A percentile compares a stretch with the other conserved stretches of the same genome.
Conservation (phyloP, 2,797 vertebrate genomes). For the Erethizon dorsatum region DNA sequence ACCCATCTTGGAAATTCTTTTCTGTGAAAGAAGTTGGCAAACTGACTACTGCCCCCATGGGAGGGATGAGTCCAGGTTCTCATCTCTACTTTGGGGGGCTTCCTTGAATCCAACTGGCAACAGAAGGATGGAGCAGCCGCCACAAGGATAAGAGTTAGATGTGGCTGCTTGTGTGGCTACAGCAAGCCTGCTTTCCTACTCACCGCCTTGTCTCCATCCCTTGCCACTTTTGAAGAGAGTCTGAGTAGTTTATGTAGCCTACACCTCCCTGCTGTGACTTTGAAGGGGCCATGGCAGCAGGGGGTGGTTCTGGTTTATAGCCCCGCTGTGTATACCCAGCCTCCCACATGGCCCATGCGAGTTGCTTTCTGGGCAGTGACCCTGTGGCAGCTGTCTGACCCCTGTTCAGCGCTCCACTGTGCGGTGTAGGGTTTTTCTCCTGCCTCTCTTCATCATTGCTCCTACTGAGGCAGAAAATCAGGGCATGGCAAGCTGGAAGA, state of each 20-base stretch:
- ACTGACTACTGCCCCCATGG: neutral
- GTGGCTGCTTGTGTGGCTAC: neutral
- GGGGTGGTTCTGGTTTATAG: neutral
- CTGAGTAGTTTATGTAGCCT: neutral
- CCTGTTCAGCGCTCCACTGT: accelerated
- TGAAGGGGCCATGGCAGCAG: neutral
- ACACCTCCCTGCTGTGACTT: neutral
- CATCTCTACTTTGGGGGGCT: neutral
- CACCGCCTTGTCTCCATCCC: neutral
- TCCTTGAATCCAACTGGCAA: neutral
- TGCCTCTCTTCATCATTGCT: neutral
- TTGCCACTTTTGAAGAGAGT: neutral
- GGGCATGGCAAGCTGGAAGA: neutral
- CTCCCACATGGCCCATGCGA: neutral
- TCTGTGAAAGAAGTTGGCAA: neutral
- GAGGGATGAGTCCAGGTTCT: neutral
- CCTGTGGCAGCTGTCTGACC: neutral
- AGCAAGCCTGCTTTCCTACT: neutral
- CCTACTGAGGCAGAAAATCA: neutral
- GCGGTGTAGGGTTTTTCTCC: neutral
- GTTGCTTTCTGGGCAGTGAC: neutral
- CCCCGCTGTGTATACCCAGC: neutral
- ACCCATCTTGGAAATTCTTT: neutral
- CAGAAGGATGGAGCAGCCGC: neutral
- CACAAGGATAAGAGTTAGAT: accelerated